Evolutionary conservation across 2,113 vertebrate genomes (phyloP).

Genomic region (Zapornia atra): DNA sequence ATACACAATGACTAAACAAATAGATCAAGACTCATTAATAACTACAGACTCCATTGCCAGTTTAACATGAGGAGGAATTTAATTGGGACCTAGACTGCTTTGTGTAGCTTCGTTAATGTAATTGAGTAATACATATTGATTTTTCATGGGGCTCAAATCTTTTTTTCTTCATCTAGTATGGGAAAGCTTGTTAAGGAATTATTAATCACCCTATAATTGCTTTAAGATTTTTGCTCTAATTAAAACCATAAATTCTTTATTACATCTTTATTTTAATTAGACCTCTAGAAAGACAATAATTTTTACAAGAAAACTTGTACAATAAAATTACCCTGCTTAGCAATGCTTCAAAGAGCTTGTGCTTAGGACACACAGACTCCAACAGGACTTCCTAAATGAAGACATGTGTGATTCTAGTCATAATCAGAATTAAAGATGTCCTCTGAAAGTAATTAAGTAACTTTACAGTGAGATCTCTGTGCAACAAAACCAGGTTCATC

Average conservation of each 20-base stretch:
- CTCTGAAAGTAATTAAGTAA: constrained; percentile 32
- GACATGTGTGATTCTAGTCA: not conserved
- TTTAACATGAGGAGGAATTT: constrained; percentile 72
- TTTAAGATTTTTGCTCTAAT: constrained; percentile 81
- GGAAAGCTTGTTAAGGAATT: constrained; percentile 77
- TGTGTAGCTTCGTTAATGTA: constrained; percentile 73
- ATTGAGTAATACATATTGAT: constrained; percentile 80
- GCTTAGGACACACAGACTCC: not conserved
- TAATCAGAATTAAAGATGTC: constrained; percentile 3
- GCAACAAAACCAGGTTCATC: not conserved
- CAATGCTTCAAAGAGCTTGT: constrained; percentile 49
- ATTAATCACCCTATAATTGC: constrained; percentile 80
- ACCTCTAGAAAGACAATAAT: constrained; percentile 78
- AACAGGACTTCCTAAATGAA: constrained; percentile 15
- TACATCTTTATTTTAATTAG: constrained; percentile 83
- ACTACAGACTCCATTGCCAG: constrained; percentile 37
- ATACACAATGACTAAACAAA: constrained; percentile 25
- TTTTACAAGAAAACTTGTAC: constrained; percentile 76
- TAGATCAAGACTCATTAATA: constrained; percentile 55
- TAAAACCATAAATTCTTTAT: constrained; percentile 82
- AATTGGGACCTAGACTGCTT: constrained; percentile 68
- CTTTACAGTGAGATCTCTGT: not conserved
- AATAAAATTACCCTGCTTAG: constrained; percentile 74
- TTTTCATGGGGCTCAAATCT: constrained; percentile 74
- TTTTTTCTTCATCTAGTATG: constrained; percentile 68